These are phyloP conservation scores for Paratrypauchen microcephalus DNA, from an alignment of 2,797 vertebrate genomes.

Conservation along the genomic window DNA sequence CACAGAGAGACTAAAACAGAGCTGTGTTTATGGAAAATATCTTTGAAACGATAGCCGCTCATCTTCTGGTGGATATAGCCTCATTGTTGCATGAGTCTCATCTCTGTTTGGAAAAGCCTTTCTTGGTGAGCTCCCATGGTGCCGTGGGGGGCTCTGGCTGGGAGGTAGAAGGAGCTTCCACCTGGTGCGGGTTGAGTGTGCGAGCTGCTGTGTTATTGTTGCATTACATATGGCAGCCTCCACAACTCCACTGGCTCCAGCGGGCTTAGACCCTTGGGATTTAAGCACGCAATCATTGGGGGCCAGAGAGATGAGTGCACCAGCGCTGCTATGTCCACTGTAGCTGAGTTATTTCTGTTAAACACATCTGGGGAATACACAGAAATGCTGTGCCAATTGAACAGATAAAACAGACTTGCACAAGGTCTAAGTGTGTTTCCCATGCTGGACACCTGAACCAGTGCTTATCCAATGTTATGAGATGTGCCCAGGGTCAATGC, in stretches of 20 bases:
- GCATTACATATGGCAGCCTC: constrained; percentile 66
- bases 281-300: constrained; percentile 53
- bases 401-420: constrained; percentile 51
- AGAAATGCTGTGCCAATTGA: constrained; percentile 34
- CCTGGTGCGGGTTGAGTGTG: constrained; percentile 60
- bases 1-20: neutral
- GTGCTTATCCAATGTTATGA: constrained; percentile 64
- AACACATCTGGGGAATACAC: constrained; percentile 55
- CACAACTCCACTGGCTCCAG: constrained; percentile 71
- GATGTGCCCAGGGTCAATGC: constrained; percentile 65
- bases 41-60: neutral
- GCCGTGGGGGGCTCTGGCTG: constrained; percentile 39
- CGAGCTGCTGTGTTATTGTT: constrained; percentile 71
- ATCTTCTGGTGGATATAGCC: neutral
- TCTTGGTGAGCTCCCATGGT: constrained; percentile 37
- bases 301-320: constrained; percentile 42
- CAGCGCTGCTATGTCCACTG: constrained; percentile 44
- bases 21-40: constrained; percentile 2
- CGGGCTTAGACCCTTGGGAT: constrained; percentile 67
- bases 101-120: constrained; percentile 46
- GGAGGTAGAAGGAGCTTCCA: constrained; percentile 55
- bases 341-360: constrained; percentile 54
- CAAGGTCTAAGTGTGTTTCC: constrained; percentile 53
- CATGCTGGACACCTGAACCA: constrained; percentile 38
- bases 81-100: constrained; percentile 20